These are phyloP conservation scores for Rallus limicola DNA, from an alignment of 2,113 vertebrate species.

Conservation along the genomic window DNA sequence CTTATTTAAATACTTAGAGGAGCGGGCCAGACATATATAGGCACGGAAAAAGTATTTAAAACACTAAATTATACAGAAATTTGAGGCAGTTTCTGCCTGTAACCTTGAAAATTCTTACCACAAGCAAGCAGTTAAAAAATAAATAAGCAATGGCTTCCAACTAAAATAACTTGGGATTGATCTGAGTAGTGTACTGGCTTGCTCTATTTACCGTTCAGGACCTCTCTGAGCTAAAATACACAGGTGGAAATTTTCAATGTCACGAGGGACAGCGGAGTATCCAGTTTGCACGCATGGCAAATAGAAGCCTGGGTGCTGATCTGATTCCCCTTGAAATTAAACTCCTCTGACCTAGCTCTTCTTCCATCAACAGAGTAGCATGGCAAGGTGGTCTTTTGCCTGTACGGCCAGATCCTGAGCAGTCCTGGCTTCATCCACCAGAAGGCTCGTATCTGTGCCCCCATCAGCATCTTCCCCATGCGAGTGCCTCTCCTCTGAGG, in stretches of 20 bases:
- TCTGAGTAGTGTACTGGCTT: background rate
- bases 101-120: conserved; percentile 48
- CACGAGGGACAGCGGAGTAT: background rate
- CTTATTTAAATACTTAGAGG: background rate
- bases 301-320: background rate
- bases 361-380: background rate
- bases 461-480: background rate
- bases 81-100: background rate
- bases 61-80: conserved; percentile 5
- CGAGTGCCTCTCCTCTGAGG: background rate
- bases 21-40: background rate
- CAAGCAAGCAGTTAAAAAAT: background rate
- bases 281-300: background rate
- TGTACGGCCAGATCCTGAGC: background rate
- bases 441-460: background rate
- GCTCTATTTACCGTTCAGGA: background rate
- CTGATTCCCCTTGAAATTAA: background rate
- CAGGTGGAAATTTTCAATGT: background rate
- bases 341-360: background rate
- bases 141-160: background rate
- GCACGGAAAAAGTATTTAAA: background rate
- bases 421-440: background rate
- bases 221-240: background rate
- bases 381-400: background rate
- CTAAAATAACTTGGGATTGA: background rate